Evolutionary conservation across 2,888 invertebrate species (phyloP).

Genomic region (Chirona hameri): DNA sequence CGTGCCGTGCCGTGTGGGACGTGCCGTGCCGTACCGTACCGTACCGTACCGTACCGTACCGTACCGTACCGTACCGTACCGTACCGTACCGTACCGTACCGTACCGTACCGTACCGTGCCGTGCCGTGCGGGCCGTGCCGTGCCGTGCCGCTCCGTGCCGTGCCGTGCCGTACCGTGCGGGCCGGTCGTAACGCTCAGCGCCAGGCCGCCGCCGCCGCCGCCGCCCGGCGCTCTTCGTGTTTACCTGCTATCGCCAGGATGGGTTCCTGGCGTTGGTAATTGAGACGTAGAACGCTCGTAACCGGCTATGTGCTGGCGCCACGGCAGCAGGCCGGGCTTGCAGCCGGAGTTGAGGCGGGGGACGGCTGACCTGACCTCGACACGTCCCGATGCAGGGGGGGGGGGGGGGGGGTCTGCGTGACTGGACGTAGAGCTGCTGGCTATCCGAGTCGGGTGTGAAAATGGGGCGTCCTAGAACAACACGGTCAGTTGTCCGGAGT

Average conservation of each 20-base stretch:
- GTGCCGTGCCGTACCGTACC: too few species aligned
- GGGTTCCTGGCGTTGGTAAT: not conserved
- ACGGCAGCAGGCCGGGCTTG: not conserved
- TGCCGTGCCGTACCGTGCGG: not conserved
- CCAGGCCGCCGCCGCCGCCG: conserved; percentile 3
- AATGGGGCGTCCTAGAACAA: not conserved
- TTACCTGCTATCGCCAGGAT: not conserved
- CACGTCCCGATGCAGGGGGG: not conserved
- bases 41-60: too few species aligned
- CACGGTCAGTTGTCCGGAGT: not conserved
- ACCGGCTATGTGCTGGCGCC: not conserved
- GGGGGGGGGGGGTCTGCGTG: not conserved
- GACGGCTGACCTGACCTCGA: not conserved
- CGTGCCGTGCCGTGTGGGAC: too few species aligned
- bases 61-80: too few species aligned
- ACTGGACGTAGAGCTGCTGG: not conserved
- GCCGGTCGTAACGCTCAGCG: not conserved
- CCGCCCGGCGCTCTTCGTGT: not conserved
- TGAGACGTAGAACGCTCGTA: not conserved
- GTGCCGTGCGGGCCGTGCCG: not conserved
- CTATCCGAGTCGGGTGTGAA: not conserved
- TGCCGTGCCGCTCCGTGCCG: too few species aligned
- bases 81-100: too few species aligned
- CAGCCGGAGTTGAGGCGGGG: not conserved
- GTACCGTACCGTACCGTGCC: too few species aligned